Percentiles rank a stretch among this genome's conserved stretches.
Evolutionary conservation across 2,797 vertebrate genomes (phyloP).

Genomic region (Rousettus madagascariensis): DNA sequence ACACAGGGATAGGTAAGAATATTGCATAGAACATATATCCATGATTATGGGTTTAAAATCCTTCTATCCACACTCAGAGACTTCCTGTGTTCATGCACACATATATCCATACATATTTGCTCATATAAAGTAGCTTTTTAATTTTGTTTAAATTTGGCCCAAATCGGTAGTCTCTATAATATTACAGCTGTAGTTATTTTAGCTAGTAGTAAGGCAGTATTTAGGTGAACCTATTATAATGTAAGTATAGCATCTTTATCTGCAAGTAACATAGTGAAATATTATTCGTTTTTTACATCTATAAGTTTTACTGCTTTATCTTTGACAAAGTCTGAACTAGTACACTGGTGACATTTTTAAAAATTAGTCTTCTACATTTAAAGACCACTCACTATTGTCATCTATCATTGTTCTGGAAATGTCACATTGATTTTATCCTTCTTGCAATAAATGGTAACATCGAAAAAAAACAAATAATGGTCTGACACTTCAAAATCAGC

Average conservation of each 20-base stretch:
- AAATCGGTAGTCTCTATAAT: conserved; percentile 48
- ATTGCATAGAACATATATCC: not conserved
- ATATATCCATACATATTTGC: too few species aligned
- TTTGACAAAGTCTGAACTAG: conserved; percentile 85
- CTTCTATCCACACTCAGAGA: not conserved
- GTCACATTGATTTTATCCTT: conserved; percentile 89
- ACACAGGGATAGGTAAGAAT: not conserved
- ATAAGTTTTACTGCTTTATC: conserved; percentile 85
- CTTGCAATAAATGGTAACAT: conserved; percentile 86
- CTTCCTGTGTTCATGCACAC: not conserved
- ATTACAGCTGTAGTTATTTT: conserved; percentile 36
- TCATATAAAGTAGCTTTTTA: not conserved
- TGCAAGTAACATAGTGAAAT: conserved; percentile 77
- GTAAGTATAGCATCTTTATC: conserved; percentile 73
- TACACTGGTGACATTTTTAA: conserved; percentile 85
- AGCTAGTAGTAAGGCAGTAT: conserved; percentile 24
- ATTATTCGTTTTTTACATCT: conserved; percentile 83
- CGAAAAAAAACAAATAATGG: conserved; percentile 81
- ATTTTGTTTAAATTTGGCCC: conserved; percentile 37
- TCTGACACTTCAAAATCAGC: conserved; percentile 84
- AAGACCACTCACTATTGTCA: conserved; percentile 85
- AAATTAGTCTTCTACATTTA: conserved; percentile 84
- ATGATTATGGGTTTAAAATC: not conserved
- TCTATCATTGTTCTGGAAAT: conserved; percentile 87
- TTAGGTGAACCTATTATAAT: conserved; percentile 64